These are phyloP conservation scores for Erebia epiphron DNA, from an alignment of 2,888 invertebrate species.

Conservation along the genomic window DNA sequence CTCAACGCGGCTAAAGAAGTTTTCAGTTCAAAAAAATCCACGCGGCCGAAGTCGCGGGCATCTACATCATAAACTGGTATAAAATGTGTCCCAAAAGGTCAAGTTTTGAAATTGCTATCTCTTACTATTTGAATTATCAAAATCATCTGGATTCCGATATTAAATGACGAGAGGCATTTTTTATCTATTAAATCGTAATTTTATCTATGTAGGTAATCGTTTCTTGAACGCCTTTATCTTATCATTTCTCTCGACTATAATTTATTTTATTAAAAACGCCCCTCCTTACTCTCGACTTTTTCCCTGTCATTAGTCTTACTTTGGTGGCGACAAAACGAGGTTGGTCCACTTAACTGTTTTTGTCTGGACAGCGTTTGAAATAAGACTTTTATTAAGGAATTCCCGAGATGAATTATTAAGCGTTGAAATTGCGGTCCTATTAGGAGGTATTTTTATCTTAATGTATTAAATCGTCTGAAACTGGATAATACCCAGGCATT, in stretches of 20 bases:
- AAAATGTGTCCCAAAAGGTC: too few species aligned
- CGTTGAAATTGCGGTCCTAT: conserved; percentile 1
- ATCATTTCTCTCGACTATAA: conserved; percentile 6
- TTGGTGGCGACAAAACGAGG: conserved; percentile 20
- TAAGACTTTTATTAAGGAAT: conserved; percentile 16
- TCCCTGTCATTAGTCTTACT: conserved; percentile 37
- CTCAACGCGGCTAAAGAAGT: too few species aligned
- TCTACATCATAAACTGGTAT: too few species aligned
- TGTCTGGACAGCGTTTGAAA: conserved; percentile 18
- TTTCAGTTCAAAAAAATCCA: too few species aligned
- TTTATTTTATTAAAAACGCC: conserved; percentile 30
- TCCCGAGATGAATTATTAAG: conserved; percentile 17
- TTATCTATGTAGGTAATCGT: not conserved
- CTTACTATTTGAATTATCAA: too few species aligned
- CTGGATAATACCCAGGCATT: not conserved
- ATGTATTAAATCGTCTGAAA: not conserved
- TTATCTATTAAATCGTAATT: not conserved
- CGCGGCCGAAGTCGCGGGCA: too few species aligned
- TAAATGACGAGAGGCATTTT: not conserved
- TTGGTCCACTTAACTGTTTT: conserved; percentile 20
- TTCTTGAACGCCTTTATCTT: not conserved
- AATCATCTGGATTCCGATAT: too few species aligned
- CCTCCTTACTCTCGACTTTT: conserved; percentile 23
- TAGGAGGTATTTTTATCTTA: conserved; percentile 1
- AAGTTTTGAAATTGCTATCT: too few species aligned